phyloP scores from a whole-genome alignment of 1,140 invertebrate genomes.

The Drosophila rhopaloa region DNA sequence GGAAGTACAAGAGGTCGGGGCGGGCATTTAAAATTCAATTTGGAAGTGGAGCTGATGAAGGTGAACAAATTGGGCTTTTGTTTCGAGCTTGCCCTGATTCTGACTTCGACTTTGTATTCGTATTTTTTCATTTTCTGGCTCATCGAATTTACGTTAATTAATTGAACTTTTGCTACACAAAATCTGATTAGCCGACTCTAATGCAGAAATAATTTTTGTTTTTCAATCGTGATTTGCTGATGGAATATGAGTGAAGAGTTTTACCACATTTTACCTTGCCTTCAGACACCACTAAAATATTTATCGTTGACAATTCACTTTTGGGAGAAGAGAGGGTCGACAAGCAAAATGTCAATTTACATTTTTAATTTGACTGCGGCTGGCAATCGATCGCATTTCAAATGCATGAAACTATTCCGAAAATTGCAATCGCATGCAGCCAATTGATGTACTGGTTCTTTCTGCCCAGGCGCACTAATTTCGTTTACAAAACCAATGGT shows the following conservation, averaged over 20 bases:
- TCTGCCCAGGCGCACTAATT: slow-evolving; percentile 18
- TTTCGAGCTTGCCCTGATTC: slow-evolving; percentile 11
- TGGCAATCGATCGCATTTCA: slow-evolving; percentile 17
- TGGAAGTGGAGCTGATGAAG: slow-evolving; percentile 33
- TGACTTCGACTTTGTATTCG: not conserved
- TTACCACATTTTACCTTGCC: slow-evolving; percentile 4
- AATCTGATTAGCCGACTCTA: slow-evolving; percentile 52
- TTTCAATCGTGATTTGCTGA: slow-evolving; percentile 1
- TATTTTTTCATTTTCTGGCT: slow-evolving; percentile 34
- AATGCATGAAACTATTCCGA: slow-evolving; percentile 41
- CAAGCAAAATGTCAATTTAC: slow-evolving; percentile 31
- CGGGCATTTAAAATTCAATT: slow-evolving; percentile 63
- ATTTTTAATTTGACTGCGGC: slow-evolving; percentile 36
- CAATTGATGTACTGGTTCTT: slow-evolving; percentile 8
- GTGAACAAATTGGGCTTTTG: slow-evolving; percentile 43
- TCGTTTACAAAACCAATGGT: slow-evolving; percentile 7
- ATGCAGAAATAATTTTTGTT: slow-evolving; percentile 35
- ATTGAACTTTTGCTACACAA: slow-evolving; percentile 28
- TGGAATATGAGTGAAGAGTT: slow-evolving; percentile 2
- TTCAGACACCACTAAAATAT: slow-evolving; percentile 25
- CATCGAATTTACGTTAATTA: slow-evolving; percentile 66
- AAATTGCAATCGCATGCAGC: slow-evolving; percentile 35
- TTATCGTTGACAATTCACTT: slow-evolving; percentile 30
- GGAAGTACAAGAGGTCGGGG: slow-evolving; percentile 1
- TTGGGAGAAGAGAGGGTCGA: not conserved